Percentiles rank a stretch among this genome's conserved stretches.
phyloP scores from a whole-genome alignment of 2,113 vertebrate genomes.

The Sturnus vulgaris region DNA sequence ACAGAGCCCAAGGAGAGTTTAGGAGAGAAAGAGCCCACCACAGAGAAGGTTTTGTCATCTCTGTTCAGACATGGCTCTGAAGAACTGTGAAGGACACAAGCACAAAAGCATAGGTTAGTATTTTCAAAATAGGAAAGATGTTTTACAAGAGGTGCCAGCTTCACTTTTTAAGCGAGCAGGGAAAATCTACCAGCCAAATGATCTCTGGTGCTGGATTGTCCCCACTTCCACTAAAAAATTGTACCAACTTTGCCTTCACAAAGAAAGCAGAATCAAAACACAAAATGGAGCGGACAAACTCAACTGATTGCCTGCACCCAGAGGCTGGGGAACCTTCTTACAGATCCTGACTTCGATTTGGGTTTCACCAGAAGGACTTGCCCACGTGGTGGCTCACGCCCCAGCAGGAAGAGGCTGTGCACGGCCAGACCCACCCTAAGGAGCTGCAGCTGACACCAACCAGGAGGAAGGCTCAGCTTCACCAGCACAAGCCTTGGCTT shows the following conservation, averaged over 20 bases:
- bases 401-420: neutral
- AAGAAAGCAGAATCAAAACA: neutral
- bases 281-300: neutral
- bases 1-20: neutral
- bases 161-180: neutral
- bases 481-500: neutral
- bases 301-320: neutral
- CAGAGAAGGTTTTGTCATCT: neutral
- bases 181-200: neutral
- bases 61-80: neutral
- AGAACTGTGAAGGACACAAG: neutral
- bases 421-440: rapidly evolving
- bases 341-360: neutral
- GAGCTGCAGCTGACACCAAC: neutral
- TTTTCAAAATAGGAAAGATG: neutral
- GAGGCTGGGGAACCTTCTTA: neutral
- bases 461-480: neutral
- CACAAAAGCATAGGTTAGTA: neutral
- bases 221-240: neutral
- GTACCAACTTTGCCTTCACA: neutral
- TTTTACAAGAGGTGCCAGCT: neutral
- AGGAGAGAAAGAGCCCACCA: neutral
- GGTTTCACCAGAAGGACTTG: neutral
- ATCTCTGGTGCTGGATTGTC: neutral
- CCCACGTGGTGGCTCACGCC: neutral